A percentile compares a stretch with the other conserved stretches of the same genome.
These are phyloP conservation scores for Rambutsinella grinnellia DNA, from an alignment of 2,888 invertebrate species.

Conservation along the genomic window DNA sequence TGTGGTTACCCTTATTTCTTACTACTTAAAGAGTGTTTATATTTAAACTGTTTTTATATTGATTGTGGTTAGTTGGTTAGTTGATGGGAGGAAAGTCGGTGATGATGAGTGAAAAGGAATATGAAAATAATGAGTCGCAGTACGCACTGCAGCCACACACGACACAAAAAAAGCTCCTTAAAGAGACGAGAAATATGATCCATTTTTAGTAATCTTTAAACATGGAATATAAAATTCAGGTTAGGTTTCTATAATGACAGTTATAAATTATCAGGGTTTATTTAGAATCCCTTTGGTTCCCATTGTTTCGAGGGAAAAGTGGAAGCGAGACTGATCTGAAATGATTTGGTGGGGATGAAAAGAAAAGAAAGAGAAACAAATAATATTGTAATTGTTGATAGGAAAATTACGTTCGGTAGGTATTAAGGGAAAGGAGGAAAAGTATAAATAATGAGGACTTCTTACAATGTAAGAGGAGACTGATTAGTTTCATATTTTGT, in stretches of 20 bases:
- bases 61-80: conserved; percentile 26
- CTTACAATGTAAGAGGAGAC: background rate
- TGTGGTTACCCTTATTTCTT: too few species aligned
- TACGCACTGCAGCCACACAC: background rate
- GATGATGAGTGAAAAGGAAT: too few species aligned
- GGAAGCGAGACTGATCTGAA: background rate
- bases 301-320: background rate
- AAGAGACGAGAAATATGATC: conserved; percentile 22
- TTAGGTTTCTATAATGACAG: conserved; percentile 49
- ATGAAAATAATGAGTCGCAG: background rate
- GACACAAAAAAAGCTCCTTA: conserved; percentile 16
- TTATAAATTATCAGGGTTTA: conserved; percentile 35
- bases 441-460: background rate
- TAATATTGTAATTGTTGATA: too few species aligned
- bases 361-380: background rate
- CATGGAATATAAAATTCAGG: conserved; percentile 40
- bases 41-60: conserved; percentile 11
- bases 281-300: background rate
- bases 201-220: conserved; percentile 47
- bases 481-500: background rate
- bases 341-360: background rate
- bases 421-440: background rate
- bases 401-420: too few species aligned
- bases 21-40: too few species aligned
- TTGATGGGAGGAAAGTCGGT: background rate